Evolutionary conservation across 2,888 invertebrate species (phyloP).

Genomic region (Malacosoma neustria): DNA sequence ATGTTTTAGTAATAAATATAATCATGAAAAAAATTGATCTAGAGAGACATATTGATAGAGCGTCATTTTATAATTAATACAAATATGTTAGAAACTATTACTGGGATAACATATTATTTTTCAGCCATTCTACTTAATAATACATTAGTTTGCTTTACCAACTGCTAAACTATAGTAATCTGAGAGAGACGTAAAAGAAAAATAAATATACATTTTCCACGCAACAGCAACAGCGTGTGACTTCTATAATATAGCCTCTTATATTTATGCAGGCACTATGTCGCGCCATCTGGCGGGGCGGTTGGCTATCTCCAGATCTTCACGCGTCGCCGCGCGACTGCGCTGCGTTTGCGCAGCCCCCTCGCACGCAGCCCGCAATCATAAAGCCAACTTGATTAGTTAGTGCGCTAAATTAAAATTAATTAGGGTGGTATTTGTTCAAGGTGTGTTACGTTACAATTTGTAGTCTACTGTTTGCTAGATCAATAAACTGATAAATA

Average conservation of each 20-base stretch:
- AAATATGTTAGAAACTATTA: no score
- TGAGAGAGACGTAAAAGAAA: no score
- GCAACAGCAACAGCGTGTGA: neutral
- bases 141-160: no score
- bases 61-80: no score
- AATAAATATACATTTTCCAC: neutral
- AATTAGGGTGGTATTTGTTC: slow-evolving; percentile 17
- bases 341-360: slow-evolving; percentile 29
- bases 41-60: no score
- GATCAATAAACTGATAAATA: no score
- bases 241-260: neutral
- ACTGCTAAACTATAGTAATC: no score
- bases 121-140: no score
- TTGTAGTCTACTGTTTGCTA: no score
- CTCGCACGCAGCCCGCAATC: slow-evolving; percentile 19
- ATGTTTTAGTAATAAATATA: no score
- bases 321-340: slow-evolving; percentile 37
- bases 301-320: slow-evolving; percentile 60
- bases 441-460: slow-evolving; percentile 6
- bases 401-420: slow-evolving; percentile 25
- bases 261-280: neutral
- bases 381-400: slow-evolving; percentile 23
- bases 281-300: slow-evolving; percentile 49
- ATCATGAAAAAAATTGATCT: no score
- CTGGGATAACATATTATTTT: no score